These are phyloP conservation scores for Nannoperca obscura DNA, from an alignment of 2,797 vertebrate species.

Conservation along the genomic window DNA sequence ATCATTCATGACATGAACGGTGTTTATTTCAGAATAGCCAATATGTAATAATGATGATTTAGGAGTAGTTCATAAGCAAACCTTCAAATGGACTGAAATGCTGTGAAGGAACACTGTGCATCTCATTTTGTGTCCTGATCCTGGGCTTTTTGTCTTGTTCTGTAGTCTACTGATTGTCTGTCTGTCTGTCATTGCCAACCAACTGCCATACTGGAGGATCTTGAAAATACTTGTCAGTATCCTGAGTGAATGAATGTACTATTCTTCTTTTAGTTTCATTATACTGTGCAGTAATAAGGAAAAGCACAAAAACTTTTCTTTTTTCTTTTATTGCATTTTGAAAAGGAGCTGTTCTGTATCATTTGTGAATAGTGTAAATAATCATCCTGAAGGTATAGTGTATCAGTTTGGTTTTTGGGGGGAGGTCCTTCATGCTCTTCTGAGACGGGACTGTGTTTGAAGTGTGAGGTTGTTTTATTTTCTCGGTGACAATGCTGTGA, in stretches of 20 bases:
- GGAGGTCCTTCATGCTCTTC: constrained; percentile 47
- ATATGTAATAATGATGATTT: constrained; percentile 54
- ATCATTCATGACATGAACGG: constrained; percentile 53
- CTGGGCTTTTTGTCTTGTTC: constrained; percentile 40
- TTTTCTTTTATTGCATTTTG: constrained; percentile 61
- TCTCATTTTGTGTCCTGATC: constrained; percentile 43
- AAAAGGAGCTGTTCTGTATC: constrained; percentile 74
- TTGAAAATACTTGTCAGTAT: constrained; percentile 66
- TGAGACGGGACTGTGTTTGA: constrained; percentile 60
- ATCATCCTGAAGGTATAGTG: constrained; percentile 71
- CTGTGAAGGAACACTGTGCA: constrained; percentile 56
- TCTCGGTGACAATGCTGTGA: constrained; percentile 76
- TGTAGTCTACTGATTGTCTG: constrained; percentile 56
- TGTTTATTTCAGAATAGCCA: constrained; percentile 51
- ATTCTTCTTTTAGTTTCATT: constrained; percentile 58
- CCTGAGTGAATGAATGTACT: constrained; percentile 68
- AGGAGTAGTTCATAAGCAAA: constrained; percentile 68
- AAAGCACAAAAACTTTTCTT: constrained; percentile 80
- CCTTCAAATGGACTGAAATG: constrained; percentile 61
- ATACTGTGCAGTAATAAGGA: constrained; percentile 77
- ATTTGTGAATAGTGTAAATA: constrained; percentile 84
- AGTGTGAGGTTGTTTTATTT: constrained; percentile 50
- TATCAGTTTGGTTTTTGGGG: constrained; percentile 55
- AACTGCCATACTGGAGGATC: constrained; percentile 74
- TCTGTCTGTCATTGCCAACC: constrained; percentile 61